Conservation (phyloP, 2,113 vertebrate genomes). For the Zapus hudsonius region DNA sequence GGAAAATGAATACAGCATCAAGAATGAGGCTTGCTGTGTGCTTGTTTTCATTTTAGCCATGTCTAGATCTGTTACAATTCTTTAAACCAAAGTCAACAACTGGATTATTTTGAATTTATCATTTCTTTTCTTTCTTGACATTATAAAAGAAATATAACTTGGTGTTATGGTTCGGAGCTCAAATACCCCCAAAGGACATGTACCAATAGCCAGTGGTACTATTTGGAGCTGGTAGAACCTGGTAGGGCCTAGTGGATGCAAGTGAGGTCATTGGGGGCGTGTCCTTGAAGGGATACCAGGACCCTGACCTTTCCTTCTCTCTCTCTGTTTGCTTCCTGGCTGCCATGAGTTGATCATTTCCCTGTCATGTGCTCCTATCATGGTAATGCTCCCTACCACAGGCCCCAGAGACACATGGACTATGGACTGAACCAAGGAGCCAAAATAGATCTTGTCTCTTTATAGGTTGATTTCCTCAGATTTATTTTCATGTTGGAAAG, state of each 20-base stretch:
- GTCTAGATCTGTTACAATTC: neutral
- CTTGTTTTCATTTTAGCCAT: slow-evolving; percentile 29
- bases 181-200: neutral
- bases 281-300: neutral
- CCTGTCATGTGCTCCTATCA: too few relatives aligned
- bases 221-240: neutral
- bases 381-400: neutral
- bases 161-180: neutral
- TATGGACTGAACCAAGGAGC: neutral
- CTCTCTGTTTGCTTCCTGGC: neutral
- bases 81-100: slow-evolving; percentile 44
- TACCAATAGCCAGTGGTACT: too few relatives aligned
- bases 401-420: too few relatives aligned
- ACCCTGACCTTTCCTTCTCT: too few relatives aligned
- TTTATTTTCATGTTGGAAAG: neutral
- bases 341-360: neutral
- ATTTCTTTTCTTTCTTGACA: slow-evolving; percentile 41
- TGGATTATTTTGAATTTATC: slow-evolving; percentile 5
- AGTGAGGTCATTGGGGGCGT: too few relatives aligned
- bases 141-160: neutral
- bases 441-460: neutral
- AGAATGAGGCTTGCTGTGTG: slow-evolving; percentile 6
- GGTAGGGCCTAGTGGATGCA: too few relatives aligned
- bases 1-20: slow-evolving; percentile 30
- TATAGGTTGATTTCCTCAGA: neutral